Evolutionary conservation across 2,797 vertebrate species (phyloP).

Genomic region (Lepus townsendii): DNA sequence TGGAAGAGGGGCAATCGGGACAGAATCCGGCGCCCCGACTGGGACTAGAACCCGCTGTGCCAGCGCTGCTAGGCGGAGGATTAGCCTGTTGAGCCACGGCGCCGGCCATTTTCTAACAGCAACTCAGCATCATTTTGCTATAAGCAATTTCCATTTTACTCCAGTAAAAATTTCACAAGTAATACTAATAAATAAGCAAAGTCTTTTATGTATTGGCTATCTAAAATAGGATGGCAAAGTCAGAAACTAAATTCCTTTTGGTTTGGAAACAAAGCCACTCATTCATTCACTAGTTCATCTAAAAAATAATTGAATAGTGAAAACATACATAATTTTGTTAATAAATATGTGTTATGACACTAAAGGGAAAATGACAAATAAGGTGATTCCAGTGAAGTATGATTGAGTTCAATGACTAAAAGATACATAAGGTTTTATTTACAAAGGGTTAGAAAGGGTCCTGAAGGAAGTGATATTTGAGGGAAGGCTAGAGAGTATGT

Average conservation of each 20-base stretch:
- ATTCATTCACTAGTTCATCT: constrained; percentile 20
- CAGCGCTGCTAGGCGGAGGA: no score
- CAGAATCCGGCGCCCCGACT: no score
- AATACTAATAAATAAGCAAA: not conserved
- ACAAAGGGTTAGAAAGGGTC: not conserved
- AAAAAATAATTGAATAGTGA: not conserved
- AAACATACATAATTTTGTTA: not conserved
- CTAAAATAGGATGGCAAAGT: not conserved
- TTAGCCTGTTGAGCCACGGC: no score
- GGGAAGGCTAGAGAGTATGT: not conserved
- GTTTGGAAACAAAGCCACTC: not conserved
- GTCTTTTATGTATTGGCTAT: not conserved
- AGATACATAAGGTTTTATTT: not conserved
- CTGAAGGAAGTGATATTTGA: not conserved
- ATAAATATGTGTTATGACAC: not conserved
- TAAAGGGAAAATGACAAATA: not conserved
- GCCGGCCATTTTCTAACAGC: not conserved
- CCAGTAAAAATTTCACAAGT: constrained; percentile 26
- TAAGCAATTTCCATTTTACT: not conserved
- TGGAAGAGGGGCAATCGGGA: no score
- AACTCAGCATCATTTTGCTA: constrained; percentile 41
- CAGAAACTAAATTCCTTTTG: constrained; percentile 13
- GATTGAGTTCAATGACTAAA: not conserved
- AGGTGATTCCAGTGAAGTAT: not conserved
- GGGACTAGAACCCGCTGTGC: no score